phyloP scores from a whole-genome alignment of 1,140 invertebrate genomes.

The Drosophila pectinifera region DNA sequence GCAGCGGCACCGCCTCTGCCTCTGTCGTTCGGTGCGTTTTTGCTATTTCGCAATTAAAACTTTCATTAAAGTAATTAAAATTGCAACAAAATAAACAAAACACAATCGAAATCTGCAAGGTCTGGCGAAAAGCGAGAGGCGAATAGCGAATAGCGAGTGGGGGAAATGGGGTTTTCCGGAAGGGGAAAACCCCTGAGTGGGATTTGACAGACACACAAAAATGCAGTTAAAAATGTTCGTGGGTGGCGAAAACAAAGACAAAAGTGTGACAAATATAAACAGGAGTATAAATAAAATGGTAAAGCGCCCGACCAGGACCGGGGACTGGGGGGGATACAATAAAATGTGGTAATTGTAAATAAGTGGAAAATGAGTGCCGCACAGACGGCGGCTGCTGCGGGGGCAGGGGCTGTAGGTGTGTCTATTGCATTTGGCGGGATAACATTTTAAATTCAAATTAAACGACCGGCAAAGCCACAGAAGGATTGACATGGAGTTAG shows the following conservation, averaged over 20 bases:
- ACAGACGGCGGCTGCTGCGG: neutral
- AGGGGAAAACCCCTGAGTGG: conserved; percentile 28
- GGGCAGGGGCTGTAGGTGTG: conserved; percentile 7
- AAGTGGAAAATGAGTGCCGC: conserved; percentile 78
- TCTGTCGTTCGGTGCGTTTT: conserved; percentile 60
- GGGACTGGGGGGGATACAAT: conserved; percentile 62
- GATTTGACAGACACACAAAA: conserved; percentile 78
- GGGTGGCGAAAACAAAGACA: conserved; percentile 58
- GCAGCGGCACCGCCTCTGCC: conserved; percentile 10
- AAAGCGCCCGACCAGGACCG: conserved; percentile 35
- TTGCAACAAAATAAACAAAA: conserved; percentile 84
- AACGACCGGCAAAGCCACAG: conserved; percentile 80
- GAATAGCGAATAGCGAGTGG: no score
- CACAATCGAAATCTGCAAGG: conserved; percentile 77
- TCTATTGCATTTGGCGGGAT: conserved; percentile 71
- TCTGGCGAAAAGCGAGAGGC: conserved; percentile 16
- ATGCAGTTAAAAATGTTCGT: conserved; percentile 74
- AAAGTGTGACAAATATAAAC: conserved; percentile 83
- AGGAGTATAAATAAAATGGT: conserved; percentile 80
- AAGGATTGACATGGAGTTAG: conserved; percentile 83
- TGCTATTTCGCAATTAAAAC: conserved; percentile 83
- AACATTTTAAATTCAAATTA: conserved; percentile 84
- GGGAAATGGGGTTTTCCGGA: neutral
- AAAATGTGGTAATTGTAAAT: conserved; percentile 84
- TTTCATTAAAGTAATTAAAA: conserved; percentile 84